Evolutionary conservation across 2,797 vertebrate species (phyloP).

Genomic region (Mormyrus hasselquistii): DNA sequence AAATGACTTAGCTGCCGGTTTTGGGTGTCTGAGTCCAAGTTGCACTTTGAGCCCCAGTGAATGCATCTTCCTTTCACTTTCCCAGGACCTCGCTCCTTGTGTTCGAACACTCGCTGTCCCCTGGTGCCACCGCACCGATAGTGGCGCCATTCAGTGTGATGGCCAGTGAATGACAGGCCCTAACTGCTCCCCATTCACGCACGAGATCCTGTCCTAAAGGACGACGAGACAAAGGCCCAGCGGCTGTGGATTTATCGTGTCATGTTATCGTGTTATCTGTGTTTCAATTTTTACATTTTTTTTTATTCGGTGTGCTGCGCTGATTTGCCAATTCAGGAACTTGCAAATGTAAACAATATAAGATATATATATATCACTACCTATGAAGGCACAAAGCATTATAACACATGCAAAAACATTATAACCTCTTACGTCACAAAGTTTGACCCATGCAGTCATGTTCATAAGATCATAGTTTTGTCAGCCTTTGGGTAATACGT

Average conservation of each 20-base stretch:
- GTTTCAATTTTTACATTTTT: not conserved
- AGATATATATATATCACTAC: not conserved
- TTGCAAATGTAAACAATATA: not conserved
- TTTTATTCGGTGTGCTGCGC: not conserved
- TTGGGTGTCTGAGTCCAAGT: slow-evolving; percentile 20
- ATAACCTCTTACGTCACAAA: not conserved
- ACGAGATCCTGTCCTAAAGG: slow-evolving; percentile 12
- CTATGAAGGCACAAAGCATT: not conserved
- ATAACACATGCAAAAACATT: not conserved
- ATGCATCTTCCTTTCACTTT: slow-evolving; percentile 25
- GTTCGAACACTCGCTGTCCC: slow-evolving; percentile 2
- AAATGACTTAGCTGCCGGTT: slow-evolving; percentile 52
- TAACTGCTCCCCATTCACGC: slow-evolving; percentile 1
- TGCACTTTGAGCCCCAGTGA: slow-evolving; percentile 26
- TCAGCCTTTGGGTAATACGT: not conserved
- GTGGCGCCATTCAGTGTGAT: slow-evolving; percentile 4
- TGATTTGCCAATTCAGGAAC: not conserved
- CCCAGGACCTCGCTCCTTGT: slow-evolving; percentile 24
- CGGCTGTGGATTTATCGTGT: not conserved
- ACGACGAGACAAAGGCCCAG: not conserved
- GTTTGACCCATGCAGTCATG: not conserved
- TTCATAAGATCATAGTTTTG: not conserved
- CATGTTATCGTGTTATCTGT: not conserved
- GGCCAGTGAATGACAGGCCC: slow-evolving; percentile 10
- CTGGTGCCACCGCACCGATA: not conserved